Percentiles rank a stretch among this genome's conserved stretches.
Conservation (phyloP, 2,797 vertebrate genomes). For the Enteromius afrohamiltoni region DNA sequence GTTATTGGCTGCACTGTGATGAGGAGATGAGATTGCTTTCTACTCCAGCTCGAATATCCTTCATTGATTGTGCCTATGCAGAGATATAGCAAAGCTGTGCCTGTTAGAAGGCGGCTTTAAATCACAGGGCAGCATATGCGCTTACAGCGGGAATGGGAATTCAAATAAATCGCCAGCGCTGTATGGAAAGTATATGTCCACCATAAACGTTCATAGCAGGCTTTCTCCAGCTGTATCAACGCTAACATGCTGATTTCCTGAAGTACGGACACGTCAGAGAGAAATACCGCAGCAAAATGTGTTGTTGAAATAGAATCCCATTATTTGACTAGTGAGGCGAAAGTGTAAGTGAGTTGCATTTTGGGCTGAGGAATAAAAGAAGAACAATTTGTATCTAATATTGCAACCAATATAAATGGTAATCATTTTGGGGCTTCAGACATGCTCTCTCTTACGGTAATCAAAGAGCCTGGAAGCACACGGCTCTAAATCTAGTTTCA, state of each 20-base stretch:
- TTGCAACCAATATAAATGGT: conserved; percentile 68
- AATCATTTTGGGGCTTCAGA: conserved; percentile 57
- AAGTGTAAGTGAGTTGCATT: conserved; percentile 30
- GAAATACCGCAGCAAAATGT: conserved; percentile 44
- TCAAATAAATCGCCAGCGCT: conserved; percentile 58
- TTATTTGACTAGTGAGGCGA: conserved; percentile 54
- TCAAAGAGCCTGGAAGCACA: conserved; percentile 30
- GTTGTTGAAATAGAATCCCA: conserved; percentile 65
- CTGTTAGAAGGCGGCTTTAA: conserved; percentile 62
- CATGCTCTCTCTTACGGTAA: conserved; percentile 15
- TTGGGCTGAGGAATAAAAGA: conserved; percentile 38
- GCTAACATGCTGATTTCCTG: conserved; percentile 44
- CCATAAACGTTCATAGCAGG: conserved; percentile 60
- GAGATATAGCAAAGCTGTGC: conserved; percentile 48
- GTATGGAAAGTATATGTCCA: conserved; percentile 46
- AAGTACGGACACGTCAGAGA: conserved; percentile 64
- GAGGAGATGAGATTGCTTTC: conserved; percentile 54
- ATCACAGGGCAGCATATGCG: conserved; percentile 54
- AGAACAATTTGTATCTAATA: conserved; percentile 52
- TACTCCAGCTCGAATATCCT: conserved; percentile 51
- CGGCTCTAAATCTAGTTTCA: conserved; percentile 27
- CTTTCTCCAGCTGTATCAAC: conserved; percentile 42
- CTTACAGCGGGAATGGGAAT: conserved; percentile 60
- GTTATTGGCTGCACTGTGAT: conserved; percentile 46
- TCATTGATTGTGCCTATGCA: conserved; percentile 48